Base-by-base conservation (phyloP, 2,113 vertebrate genomes). In the Mohoua ochrocephala region DNA sequence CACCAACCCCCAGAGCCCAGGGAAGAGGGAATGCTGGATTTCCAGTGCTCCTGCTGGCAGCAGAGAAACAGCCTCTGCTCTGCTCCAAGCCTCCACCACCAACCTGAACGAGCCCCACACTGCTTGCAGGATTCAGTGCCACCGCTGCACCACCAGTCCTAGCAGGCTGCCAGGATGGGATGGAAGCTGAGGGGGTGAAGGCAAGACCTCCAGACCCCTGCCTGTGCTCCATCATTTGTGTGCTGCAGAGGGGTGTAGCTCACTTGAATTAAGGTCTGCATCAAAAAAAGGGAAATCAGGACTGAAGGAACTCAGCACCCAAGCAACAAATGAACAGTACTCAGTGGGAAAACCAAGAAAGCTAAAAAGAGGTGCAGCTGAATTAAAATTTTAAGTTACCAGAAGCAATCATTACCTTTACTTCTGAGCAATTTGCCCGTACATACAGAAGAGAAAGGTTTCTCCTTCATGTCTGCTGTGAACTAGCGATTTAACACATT, bases 401-500 rank as follows among this genome's bases (percentile, higher is more conserved):
- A 52, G 52, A 80, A 86, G 39, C 8, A 53, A 92, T 44, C 11
- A 60, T 41, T 78, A 63, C 56, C 60, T 78, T 89, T 80, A 39
- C 35, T 78, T 52, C 76, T 37, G 64, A 87, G 76, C 15, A 74
- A 2, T 87, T 92, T 60, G 59, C 68, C 39, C 76, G 8, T 6
- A 31, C 4, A 45, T 60, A 91, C 15, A 41, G 83, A 52, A 76
- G 42, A 63, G 47, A 83, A 64, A 94, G 47, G 37, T 64, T 89
- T 86, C 84, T 93, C 84, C 65, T 69, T 39, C 19, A 15, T 10
- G 0, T 77, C 35, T 54, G 42, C 90, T 73, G 59, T 41, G 42
- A 92, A 78, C 74, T 81, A 88, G 61, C 2, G 1, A 71, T 88
- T 92, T 92, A 95, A 94, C 88, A 92, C 91, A 52, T 81, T 84